These are phyloP conservation scores for Phoebastria nigripes DNA, from an alignment of 2,797 vertebrate genomes.

Conservation along the genomic window DNA sequence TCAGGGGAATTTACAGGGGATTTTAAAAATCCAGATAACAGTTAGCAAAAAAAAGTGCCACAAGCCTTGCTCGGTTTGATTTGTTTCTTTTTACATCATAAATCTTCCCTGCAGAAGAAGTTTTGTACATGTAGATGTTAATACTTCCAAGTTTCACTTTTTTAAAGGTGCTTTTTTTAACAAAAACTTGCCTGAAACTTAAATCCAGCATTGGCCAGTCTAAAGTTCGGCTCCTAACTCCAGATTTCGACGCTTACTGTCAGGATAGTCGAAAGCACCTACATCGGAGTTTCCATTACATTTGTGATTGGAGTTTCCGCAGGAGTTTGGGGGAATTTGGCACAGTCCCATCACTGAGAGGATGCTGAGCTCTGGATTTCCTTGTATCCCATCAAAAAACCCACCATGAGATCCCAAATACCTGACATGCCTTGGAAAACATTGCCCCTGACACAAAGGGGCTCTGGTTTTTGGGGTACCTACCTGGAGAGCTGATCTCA, in stretches of 20 bases:
- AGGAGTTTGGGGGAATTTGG: not conserved
- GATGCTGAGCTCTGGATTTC: not conserved
- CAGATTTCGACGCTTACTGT: not conserved
- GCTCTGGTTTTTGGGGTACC: not conserved
- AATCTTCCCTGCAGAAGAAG: not conserved
- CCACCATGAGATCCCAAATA: not conserved
- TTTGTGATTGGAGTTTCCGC: not conserved
- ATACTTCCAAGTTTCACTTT: not conserved
- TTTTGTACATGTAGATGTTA: not conserved
- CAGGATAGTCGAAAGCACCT: not conserved
- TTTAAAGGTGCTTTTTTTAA: not conserved
- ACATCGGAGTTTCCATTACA: fast-evolving
- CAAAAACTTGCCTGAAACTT: not conserved
- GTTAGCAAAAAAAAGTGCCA: not conserved
- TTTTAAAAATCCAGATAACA: not conserved
- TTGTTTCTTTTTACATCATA: not conserved
- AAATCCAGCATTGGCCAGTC: not conserved
- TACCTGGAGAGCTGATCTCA: not conserved
- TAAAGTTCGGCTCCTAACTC: not conserved
- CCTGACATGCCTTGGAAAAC: not conserved
- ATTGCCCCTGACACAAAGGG: fast-evolving
- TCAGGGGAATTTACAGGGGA: not conserved
- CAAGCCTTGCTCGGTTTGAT: not conserved
- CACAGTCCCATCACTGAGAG: fast-evolving
- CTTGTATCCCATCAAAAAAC: not conserved